Evolutionary conservation across 2,797 vertebrate genomes (phyloP).

Genomic region (Tokudaia muenninki): DNA sequence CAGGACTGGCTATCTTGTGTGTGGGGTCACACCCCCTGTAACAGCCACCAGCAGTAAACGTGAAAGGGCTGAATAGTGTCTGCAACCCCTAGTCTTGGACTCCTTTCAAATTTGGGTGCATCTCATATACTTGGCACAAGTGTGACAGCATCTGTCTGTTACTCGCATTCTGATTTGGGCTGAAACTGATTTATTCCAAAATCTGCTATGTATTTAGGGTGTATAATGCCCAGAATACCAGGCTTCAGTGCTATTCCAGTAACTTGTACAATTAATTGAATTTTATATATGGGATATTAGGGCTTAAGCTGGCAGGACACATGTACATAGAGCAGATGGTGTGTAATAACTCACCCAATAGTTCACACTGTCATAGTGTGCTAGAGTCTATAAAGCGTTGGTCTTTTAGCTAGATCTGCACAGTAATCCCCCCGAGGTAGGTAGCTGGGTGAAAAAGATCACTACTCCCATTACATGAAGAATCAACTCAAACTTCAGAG

Average conservation of each 20-base stretch:
- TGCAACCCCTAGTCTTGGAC: background rate
- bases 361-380: background rate
- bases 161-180: conserved; percentile 54
- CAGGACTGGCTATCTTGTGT: background rate
- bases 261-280: conserved; percentile 80
- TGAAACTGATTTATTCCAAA: conserved; percentile 76
- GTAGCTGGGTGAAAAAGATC: background rate
- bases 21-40: background rate
- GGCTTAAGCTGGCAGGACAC: conserved; percentile 58
- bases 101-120: background rate
- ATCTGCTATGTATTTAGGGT: conserved; percentile 77
- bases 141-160: conserved; percentile 69
- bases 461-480: background rate
- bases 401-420: background rate
- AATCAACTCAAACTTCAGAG: background rate
- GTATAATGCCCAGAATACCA: conserved; percentile 49
- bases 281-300: conserved; percentile 68
- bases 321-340: conserved; percentile 41
- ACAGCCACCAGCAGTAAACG: conserved; percentile 16
- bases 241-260: conserved; percentile 65
- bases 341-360: background rate
- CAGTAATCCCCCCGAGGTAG: background rate
- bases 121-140: conserved; percentile 51
- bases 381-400: background rate
- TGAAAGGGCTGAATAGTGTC: background rate